Percentiles rank a stretch among this genome's conserved stretches.
phyloP scores from a whole-genome alignment of 1,140 invertebrate species.

The Aphis gossypii region DNA sequence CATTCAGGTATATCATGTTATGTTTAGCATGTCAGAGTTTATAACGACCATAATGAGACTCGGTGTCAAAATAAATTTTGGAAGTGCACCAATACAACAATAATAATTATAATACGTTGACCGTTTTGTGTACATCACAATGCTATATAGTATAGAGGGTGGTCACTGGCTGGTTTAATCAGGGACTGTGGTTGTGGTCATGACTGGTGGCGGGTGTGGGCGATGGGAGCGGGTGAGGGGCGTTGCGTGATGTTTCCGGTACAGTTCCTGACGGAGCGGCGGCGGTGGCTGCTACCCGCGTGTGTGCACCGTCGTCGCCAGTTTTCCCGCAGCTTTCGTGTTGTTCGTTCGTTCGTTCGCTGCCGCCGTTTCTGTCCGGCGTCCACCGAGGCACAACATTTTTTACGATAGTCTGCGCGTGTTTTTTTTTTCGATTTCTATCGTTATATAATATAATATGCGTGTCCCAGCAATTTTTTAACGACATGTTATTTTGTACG shows the following conservation, averaged over 20 bases:
- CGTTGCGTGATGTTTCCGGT: conserved; percentile 50
- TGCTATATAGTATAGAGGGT: neutral
- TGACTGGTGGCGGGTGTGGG: neutral
- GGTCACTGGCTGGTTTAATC: conserved; percentile 45
- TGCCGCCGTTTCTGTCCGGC: neutral
- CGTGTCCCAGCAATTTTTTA: neutral
- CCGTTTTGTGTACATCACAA: neutral
- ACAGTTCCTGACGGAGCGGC: conserved; percentile 42
- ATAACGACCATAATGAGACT: conserved; percentile 21
- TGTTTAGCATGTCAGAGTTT: neutral
- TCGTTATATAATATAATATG: neutral
- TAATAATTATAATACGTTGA: conserved; percentile 29
- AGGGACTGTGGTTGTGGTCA: conserved; percentile 41
- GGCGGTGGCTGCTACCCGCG: conserved; percentile 39
- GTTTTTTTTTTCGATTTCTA: neutral
- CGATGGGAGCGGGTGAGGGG: neutral
- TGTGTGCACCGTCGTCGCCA: conserved; percentile 45
- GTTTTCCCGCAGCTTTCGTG: conserved; percentile 41
- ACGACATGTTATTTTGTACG: neutral
- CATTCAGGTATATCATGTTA: conserved; percentile 14
- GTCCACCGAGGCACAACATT: neutral
- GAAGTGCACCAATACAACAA: conserved; percentile 12
- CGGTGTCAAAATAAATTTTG: conserved; percentile 15
- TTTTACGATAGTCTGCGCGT: neutral
- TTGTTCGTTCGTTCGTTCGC: conserved; percentile 2